Evolutionary conservation across 2,797 vertebrate genomes (phyloP).

Genomic region (Lates japonicus): DNA sequence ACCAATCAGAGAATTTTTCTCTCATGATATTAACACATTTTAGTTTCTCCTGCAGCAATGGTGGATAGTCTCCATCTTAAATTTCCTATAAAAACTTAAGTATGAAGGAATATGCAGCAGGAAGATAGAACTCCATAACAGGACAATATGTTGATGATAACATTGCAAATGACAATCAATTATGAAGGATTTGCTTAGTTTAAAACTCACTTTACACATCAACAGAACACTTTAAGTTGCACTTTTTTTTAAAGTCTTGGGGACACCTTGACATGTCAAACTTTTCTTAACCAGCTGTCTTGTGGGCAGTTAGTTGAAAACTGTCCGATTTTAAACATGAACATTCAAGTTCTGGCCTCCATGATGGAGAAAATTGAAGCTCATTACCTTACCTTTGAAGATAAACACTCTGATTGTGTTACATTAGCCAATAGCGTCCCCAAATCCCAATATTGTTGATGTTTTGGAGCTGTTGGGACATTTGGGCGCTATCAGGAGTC

Average conservation of each 20-base stretch:
- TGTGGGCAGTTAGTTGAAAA: constrained; percentile 4
- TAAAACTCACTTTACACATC: constrained; percentile 14
- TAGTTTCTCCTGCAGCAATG: constrained; percentile 50
- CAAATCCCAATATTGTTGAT: not conserved
- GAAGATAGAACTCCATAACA: constrained; percentile 11
- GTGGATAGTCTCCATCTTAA: constrained; percentile 30
- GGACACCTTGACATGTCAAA: not conserved
- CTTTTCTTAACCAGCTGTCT: constrained; percentile 6
- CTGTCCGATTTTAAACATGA: not conserved
- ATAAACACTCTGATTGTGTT: not conserved
- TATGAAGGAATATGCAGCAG: constrained; percentile 26
- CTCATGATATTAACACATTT: not conserved
- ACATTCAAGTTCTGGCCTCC: not conserved
- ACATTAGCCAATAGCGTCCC: not conserved
- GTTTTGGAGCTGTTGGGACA: not conserved
- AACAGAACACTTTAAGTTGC: constrained; percentile 25
- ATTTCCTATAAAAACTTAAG: constrained; percentile 9
- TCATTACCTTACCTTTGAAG: not conserved
- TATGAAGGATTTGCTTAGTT: constrained; percentile 48
- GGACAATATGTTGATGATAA: constrained; percentile 34
- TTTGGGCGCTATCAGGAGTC: not conserved
- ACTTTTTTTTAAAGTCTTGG: not conserved
- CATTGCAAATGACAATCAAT: constrained; percentile 75
- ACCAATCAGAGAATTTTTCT: not conserved
- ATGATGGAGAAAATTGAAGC: not conserved